These are phyloP conservation scores for Pterobdella sp. DNA, from an alignment of 2,888 invertebrate species.

Conservation along the genomic window DNA sequence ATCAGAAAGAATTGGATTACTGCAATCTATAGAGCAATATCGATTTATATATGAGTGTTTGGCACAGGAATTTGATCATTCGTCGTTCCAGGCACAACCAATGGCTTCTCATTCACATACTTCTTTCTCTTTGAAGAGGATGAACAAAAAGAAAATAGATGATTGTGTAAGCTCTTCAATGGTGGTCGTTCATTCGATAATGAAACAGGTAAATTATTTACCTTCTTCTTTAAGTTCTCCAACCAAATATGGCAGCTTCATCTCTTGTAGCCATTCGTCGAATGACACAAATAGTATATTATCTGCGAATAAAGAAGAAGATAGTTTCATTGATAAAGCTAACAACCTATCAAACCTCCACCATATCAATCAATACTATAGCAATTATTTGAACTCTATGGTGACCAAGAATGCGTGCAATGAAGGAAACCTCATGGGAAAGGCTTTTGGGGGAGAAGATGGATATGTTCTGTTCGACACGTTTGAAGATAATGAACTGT, in stretches of 20 bases:
- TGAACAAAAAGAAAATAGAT: not conserved
- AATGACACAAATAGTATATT: too few relatives aligned
- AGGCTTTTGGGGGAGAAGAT: not conserved
- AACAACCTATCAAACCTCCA: slow-evolving; percentile 4
- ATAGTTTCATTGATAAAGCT: not conserved
- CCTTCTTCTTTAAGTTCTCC: not conserved
- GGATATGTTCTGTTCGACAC: slow-evolving; percentile 1
- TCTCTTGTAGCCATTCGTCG: not conserved
- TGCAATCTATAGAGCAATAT: slow-evolving; percentile 34
- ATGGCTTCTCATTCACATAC: not conserved
- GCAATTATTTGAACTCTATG: not conserved
- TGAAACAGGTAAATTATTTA: slow-evolving; percentile 13
- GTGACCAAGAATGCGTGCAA: not conserved
- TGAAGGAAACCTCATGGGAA: not conserved
- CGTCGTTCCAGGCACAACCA: not conserved
- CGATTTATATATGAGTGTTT: slow-evolving; percentile 35
- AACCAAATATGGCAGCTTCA: not conserved
- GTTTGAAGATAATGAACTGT: not conserved
- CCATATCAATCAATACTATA: not conserved
- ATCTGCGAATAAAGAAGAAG: not conserved
- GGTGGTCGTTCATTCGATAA: slow-evolving; percentile 18
- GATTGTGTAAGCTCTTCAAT: slow-evolving; percentile 7
- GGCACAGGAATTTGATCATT: slow-evolving; percentile 33
- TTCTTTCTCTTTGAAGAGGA: slow-evolving; percentile 9
- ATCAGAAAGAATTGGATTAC: slow-evolving; percentile 31